A percentile compares a stretch with the other conserved stretches of the same genome.
Evolutionary conservation across 1,140 invertebrate genomes (phyloP).

Genomic region (Arctopsyche grandis): DNA sequence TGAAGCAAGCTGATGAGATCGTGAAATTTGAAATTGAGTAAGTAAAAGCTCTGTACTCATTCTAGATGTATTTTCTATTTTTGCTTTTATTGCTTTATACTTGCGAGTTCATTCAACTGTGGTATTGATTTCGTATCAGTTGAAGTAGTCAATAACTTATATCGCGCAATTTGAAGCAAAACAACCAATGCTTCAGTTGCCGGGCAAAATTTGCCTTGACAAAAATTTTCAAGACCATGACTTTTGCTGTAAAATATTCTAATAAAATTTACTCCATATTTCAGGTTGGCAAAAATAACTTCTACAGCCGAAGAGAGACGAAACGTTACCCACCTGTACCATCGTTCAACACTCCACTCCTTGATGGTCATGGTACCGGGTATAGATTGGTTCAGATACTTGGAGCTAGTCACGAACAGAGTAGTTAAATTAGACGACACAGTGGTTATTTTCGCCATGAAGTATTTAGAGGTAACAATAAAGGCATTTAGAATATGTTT

Average conservation of each 20-base stretch:
- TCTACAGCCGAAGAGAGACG: slow-evolving; percentile 81
- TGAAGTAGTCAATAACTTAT: no score
- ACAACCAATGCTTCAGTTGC: no score
- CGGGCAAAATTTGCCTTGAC: no score
- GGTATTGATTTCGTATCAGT: no score
- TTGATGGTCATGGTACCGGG: slow-evolving; percentile 76
- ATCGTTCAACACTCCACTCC: slow-evolving; percentile 78
- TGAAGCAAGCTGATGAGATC: slow-evolving; percentile 45
- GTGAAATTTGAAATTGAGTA: slow-evolving; percentile 51
- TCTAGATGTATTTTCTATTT: no score
- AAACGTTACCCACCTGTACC: slow-evolving; percentile 84
- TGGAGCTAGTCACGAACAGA: slow-evolving; percentile 74
- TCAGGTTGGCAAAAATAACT: slow-evolving; percentile 75
- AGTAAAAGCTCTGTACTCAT: slow-evolving; percentile 2
- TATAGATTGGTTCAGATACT: slow-evolving; percentile 81
- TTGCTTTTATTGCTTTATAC: background rate
- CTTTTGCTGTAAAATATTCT: background rate
- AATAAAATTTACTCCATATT: no score
- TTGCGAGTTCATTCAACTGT: background rate
- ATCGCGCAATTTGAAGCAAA: no score
- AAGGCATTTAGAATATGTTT: background rate
- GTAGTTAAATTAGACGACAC: slow-evolving; percentile 71
- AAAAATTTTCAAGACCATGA: no score
- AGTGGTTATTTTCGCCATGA: slow-evolving; percentile 78
- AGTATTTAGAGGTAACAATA: slow-evolving; percentile 69